phyloP scores from a whole-genome alignment of 2,113 vertebrate species.

The Ursus arctos region DNA sequence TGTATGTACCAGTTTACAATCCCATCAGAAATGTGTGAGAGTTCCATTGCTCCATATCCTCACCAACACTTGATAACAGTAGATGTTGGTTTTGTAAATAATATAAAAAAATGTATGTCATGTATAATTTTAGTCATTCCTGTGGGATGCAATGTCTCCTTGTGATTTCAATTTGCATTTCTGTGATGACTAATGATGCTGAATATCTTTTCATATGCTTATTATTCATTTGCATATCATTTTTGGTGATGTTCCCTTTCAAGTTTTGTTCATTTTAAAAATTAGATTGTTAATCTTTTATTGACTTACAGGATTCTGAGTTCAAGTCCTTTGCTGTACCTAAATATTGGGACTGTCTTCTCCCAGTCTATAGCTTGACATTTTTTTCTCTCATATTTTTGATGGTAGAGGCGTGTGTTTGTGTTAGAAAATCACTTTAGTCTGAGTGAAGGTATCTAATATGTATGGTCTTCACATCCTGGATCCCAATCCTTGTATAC shows the following conservation, averaged over 20 bases:
- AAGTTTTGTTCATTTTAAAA: constrained; percentile 43
- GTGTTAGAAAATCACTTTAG: neutral
- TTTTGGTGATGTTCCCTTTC: neutral
- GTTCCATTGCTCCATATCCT: neutral
- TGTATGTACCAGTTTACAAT: neutral
- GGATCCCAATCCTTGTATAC: neutral
- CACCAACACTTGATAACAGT: neutral
- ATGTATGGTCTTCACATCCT: neutral
- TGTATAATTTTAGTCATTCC: neutral
- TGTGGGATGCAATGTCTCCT: neutral
- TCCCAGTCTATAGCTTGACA: neutral
- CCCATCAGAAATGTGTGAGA: neutral
- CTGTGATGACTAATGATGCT: neutral
- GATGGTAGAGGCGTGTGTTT: neutral
- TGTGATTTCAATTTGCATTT: neutral
- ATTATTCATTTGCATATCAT: neutral
- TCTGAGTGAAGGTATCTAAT: neutral
- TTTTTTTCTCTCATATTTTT: neutral
- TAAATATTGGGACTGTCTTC: neutral
- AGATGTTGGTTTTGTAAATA: neutral
- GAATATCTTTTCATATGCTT: neutral
- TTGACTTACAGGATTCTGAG: neutral
- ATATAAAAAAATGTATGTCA: neutral
- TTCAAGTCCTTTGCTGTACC: neutral
- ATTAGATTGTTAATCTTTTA: neutral